Percentiles rank a stretch among this genome's conserved stretches.
phyloP scores from a whole-genome alignment of 1,140 invertebrate genomes.

The Drosophila nasuta region DNA sequence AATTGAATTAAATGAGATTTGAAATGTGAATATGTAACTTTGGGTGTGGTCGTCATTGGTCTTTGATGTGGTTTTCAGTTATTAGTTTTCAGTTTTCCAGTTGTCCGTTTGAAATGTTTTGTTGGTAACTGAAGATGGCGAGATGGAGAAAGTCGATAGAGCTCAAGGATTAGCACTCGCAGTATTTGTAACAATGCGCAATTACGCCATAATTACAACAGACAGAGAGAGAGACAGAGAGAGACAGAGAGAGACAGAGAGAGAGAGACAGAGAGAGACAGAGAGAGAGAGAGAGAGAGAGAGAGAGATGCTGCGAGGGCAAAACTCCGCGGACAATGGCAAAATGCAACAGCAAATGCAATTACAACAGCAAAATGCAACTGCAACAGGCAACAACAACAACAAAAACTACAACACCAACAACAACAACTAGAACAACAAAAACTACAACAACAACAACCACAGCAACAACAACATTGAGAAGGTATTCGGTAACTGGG shows the following conservation, averaged over 20 bases:
- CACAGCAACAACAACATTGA: conserved; percentile 17
- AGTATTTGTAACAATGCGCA: conserved; percentile 35
- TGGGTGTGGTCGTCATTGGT: conserved; percentile 13
- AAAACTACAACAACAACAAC: conserved; percentile 8
- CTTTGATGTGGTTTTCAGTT: conserved; percentile 16
- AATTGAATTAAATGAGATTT: neutral
- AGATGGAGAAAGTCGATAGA: conserved; percentile 39
- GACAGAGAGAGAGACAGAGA: conserved; percentile 4
- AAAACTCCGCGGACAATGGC: conserved; percentile 26
- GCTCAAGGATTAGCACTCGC: conserved; percentile 38
- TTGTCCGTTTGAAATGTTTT: neutral
- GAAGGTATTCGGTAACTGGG: conserved; percentile 20
- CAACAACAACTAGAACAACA: conserved; percentile 6
- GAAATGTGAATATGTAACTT: neutral
- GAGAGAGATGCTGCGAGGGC: neutral
- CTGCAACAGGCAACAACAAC: conserved; percentile 18
- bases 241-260: neutral
- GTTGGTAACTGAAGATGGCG: conserved; percentile 25
- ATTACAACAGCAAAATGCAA: conserved; percentile 13
- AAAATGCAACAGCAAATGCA: conserved; percentile 15
- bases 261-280: neutral
- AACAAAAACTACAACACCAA: too few species aligned
- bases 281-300: too few species aligned
- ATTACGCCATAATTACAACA: conserved; percentile 53
- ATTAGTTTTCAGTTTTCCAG: neutral